Conservation (phyloP, 2,888 invertebrate genomes). For the Desoria tigrina region DNA sequence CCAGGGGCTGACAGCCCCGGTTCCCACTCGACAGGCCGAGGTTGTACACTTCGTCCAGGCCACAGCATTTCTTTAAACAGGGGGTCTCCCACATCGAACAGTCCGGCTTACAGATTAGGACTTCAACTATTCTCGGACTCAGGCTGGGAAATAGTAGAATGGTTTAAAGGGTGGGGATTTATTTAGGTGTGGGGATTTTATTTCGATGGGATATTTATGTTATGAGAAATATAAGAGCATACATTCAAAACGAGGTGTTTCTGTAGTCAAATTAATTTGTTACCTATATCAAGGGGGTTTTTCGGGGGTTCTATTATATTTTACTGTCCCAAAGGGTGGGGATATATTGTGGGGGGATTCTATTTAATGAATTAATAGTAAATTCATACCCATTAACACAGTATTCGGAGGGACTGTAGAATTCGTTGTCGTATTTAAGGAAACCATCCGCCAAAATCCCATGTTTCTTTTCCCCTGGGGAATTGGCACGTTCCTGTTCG, state of each 20-base stretch:
- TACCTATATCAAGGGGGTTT: no score
- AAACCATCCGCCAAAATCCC: conserved; percentile 34
- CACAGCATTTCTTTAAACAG: conserved; percentile 42
- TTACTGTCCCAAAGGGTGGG: no score
- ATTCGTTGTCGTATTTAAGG: conserved; percentile 40
- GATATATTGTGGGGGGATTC: no score
- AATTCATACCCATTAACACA: conserved; percentile 41
- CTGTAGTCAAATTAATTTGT: no score
- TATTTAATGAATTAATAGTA: no score
- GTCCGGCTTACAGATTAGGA: conserved; percentile 40
- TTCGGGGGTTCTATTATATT: no score
- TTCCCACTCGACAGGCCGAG: conserved; percentile 32
- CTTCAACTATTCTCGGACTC: conserved; percentile 41
- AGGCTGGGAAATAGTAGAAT: conserved; percentile 23
- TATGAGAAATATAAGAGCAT: no score
- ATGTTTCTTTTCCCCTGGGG: conserved; percentile 18
- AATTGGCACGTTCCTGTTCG: conserved; percentile 9
- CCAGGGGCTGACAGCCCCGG: conserved; percentile 35
- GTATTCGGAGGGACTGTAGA: conserved; percentile 36
- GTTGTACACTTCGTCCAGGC: conserved; percentile 36
- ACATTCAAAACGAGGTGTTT: no score
- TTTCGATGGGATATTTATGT: no score
- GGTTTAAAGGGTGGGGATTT: no score
- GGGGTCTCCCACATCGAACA: conserved; percentile 37
- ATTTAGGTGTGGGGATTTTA: no score